Conservation (phyloP, 1,140 invertebrate species). For the Spodoptera frugiperda region DNA sequence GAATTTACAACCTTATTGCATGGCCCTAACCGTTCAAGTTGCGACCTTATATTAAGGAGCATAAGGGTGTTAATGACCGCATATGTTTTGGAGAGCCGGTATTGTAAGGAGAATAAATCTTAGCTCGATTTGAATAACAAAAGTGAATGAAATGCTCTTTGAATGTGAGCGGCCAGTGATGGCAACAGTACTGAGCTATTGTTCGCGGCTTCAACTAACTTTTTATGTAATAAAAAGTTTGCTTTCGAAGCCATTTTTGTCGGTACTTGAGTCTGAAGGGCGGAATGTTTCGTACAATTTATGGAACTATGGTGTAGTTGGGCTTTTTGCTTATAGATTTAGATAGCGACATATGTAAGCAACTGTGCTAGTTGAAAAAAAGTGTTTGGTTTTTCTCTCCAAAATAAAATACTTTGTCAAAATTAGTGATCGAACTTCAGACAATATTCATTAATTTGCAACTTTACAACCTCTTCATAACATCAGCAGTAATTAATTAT, state of each 20-base stretch:
- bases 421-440: too few relatives aligned
- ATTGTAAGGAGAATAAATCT: constrained; percentile 16
- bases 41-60: background rate
- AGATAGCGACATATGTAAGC: too few relatives aligned
- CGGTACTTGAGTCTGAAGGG: background rate
- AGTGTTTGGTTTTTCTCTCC: too few relatives aligned
- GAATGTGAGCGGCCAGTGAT: constrained; percentile 17
- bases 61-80: background rate
- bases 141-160: constrained; percentile 25
- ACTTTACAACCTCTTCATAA: too few relatives aligned
- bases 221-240: constrained; percentile 29
- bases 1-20: background rate
- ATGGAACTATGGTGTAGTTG: background rate
- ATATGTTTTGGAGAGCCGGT: constrained; percentile 8
- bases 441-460: too few relatives aligned
- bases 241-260: constrained; percentile 1
- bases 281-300: constrained; percentile 6
- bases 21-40: background rate
- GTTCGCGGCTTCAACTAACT: constrained; percentile 1
- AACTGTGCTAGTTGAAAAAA: too few relatives aligned
- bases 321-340: too few relatives aligned
- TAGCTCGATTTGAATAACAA: constrained; percentile 30
- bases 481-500: too few relatives aligned
- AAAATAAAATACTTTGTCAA: too few relatives aligned
- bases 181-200: background rate